Base-by-base conservation (phyloP, 2,888 invertebrate genomes). In the Tridacna gigas region DNA sequence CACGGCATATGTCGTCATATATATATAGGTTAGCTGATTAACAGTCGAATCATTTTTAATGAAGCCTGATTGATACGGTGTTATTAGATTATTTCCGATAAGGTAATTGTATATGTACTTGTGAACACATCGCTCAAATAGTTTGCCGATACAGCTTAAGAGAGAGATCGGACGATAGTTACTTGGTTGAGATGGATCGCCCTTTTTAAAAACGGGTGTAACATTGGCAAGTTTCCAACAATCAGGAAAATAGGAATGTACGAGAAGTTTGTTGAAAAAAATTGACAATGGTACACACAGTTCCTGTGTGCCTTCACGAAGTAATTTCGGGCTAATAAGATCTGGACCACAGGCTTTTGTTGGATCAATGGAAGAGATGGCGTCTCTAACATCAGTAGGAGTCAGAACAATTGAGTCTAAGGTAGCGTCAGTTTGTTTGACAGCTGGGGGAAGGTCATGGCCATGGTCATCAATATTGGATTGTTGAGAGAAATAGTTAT, bases 181-280 rank as follows among this genome's bases (percentile, higher is more conserved):
- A n/a, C n/a, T n/a, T n/a, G n/a, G n/a, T n/a, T n/a, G n/a, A n/a
- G n/a, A n/a, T n/a, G n/a, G n/a, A n/a, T n/a, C n/a, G n/a, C n/a
- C n/a, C n/a, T n/a, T n/a, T n/a, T n/a, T n/a, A 47, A 48, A 47
- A 73, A 51, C 47, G 15, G 73, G 47, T 12, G 48, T 48, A 25
- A 73, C 73, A 51, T 73, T 47, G 12, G 73, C 73, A 11, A 47
- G 20, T 25, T 73, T 73, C 47, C 73, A 73, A 61, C 61, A 61
- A 12, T 61, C 61, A 37, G 37, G 37, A 37, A 37, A 37, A 7
- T 37, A 37, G 7, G 37, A 66, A 26, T 25, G 66, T n/a, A 25
- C 20, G 26, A 20, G 22, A 18, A 66, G 25, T n/a, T 66, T 66
- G 25, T n/a, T 37, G 37, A 37, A 37, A 37, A 37, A 37, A 37